These are phyloP conservation scores for Myotis brandtii DNA, from an alignment of 2,113 vertebrate species.

Conservation along the genomic window DNA sequence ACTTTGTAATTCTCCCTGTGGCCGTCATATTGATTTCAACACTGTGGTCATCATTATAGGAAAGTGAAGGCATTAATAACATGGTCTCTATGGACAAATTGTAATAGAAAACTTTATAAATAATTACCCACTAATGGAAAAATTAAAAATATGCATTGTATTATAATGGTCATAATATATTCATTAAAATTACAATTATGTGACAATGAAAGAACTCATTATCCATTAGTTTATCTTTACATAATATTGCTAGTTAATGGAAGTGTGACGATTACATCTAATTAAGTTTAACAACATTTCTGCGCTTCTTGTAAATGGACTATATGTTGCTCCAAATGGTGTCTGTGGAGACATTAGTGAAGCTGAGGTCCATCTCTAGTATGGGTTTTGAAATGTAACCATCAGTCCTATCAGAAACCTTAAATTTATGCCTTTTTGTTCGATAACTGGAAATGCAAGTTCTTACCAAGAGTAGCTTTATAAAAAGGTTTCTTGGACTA, in stretches of 20 bases:
- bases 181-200: slow-evolving; percentile 86
- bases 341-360: slow-evolving; percentile 35
- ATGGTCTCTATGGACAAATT: slow-evolving; percentile 79
- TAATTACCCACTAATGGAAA: slow-evolving; percentile 85
- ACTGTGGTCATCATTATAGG: slow-evolving; percentile 74
- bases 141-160: slow-evolving; percentile 83
- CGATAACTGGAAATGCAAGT: slow-evolving; percentile 28
- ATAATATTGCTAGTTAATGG: slow-evolving; percentile 86
- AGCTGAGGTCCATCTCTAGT: neutral
- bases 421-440: slow-evolving; percentile 58
- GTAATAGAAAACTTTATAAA: slow-evolving; percentile 82
- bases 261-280: slow-evolving; percentile 84
- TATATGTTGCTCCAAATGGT: slow-evolving; percentile 72
- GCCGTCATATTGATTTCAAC: slow-evolving; percentile 78
- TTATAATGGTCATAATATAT: slow-evolving; percentile 81
- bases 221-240: slow-evolving; percentile 88
- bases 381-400: slow-evolving; percentile 47
- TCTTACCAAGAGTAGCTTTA: slow-evolving; percentile 41
- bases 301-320: slow-evolving; percentile 67
- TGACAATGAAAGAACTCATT: slow-evolving; percentile 84
- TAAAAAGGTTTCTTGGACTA: neutral
- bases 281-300: slow-evolving; percentile 81
- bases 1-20: slow-evolving; percentile 72
- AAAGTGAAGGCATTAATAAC: slow-evolving; percentile 81
- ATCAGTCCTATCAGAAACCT: slow-evolving; percentile 14